These are phyloP conservation scores for Phacellophora camtschatica DNA, from an alignment of 30 jellyfish, hydroid and myxozoan genomes.

Conservation along the genomic window DNA sequence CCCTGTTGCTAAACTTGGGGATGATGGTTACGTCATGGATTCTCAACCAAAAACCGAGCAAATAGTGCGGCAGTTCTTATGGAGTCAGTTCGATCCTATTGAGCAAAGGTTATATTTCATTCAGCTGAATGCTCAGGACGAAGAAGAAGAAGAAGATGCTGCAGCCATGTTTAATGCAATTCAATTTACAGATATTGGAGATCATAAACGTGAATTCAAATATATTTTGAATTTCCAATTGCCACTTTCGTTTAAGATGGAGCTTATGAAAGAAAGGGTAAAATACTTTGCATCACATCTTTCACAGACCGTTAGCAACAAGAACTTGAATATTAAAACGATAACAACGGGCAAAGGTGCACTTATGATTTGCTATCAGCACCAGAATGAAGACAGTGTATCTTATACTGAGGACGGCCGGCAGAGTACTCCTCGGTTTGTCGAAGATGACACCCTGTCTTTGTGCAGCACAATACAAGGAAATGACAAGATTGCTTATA, in stretches of 20 bases:
- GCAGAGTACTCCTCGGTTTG: constrained; percentile 18
- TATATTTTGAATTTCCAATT: constrained; percentile 63
- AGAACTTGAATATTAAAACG: constrained; percentile 57
- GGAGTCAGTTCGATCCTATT: constrained; percentile 80
- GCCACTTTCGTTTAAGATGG: constrained; percentile 66
- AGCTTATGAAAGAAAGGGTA: constrained; percentile 41
- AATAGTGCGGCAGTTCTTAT: constrained; percentile 65
- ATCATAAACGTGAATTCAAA: too few species aligned
- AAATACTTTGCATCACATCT: constrained; percentile 39
- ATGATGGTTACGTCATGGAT: constrained; percentile 66
- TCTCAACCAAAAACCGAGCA: constrained; percentile 81
- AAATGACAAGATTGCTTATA: constrained; percentile 27
- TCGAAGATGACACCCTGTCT: constrained; percentile 43
- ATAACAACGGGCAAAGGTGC: constrained; percentile 60
- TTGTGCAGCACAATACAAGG: constrained; percentile 30
- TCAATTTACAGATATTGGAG: constrained; percentile 60
- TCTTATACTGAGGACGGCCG: neutral
- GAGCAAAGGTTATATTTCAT: constrained; percentile 69
- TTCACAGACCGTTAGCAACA: constrained; percentile 22
- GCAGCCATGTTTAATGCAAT: constrained; percentile 62
- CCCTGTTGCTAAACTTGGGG: constrained; percentile 74
- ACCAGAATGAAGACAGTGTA: constrained; percentile 19
- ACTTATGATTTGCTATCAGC: constrained; percentile 76
- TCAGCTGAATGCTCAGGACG: constrained; percentile 76
- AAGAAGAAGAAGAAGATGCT: constrained; percentile 71